phyloP scores from a whole-genome alignment of 2,888 invertebrate genomes.

The Folsomia candida region DNA sequence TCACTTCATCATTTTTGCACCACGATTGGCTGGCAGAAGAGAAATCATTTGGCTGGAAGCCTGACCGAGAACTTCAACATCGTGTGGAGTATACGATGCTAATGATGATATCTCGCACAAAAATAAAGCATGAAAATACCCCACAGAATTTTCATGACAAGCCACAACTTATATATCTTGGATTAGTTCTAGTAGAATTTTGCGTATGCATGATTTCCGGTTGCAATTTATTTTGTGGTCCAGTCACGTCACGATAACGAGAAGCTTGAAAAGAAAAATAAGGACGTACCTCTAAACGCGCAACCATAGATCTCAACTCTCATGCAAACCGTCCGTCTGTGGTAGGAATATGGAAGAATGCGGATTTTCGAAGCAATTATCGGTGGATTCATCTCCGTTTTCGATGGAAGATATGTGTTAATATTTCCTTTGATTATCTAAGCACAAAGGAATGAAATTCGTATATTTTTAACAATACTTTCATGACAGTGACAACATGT shows the following conservation, averaged over 20 bases:
- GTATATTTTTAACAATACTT: too few species aligned
- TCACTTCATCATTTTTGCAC: conserved; percentile 39
- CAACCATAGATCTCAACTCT: conserved; percentile 88
- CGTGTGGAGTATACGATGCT: too few species aligned
- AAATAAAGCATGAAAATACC: too few species aligned
- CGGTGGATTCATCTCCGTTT: conserved; percentile 73
- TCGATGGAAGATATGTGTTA: conserved; percentile 71
- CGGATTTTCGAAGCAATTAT: conserved; percentile 84
- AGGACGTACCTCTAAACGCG: conserved; percentile 68
- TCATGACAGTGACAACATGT: too few species aligned
- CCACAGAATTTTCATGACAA: too few species aligned
- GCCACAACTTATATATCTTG: too few species aligned
- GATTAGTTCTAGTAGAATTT: background rate
- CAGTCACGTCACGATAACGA: background rate
- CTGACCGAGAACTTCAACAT: too few species aligned
- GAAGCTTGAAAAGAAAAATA: background rate
- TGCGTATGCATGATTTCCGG: background rate
- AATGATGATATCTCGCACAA: too few species aligned
- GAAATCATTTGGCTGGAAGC: background rate
- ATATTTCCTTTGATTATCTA: conserved; percentile 73
- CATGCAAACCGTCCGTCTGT: conserved; percentile 86
- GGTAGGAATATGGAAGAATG: conserved; percentile 82
- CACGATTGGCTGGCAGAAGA: background rate
- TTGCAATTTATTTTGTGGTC: background rate
- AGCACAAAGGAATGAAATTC: conserved; percentile 24